Conservation (phyloP, 2,113 vertebrate genomes). For the Nestor notabilis region DNA sequence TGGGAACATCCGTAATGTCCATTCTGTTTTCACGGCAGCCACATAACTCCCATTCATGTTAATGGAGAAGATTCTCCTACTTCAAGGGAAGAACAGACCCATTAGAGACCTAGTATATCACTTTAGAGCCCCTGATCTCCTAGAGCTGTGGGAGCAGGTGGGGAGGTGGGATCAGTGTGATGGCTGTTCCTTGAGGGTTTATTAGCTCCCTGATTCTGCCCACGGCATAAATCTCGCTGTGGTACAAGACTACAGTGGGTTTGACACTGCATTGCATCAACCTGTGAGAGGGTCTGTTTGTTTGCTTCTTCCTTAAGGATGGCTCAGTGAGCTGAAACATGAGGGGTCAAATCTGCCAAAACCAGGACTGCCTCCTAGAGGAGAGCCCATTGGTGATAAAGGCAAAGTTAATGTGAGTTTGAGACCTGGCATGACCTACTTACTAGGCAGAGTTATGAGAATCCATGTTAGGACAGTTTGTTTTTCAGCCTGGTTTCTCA, state of each 20-base stretch:
- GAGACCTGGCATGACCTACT: constrained; percentile 40
- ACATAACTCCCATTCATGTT: background rate
- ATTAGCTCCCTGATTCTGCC: background rate
- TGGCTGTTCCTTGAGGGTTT: background rate
- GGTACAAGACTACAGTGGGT: rapidly evolving
- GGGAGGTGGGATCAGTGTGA: rapidly evolving
- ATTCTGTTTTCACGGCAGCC: background rate
- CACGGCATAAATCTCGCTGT: background rate
- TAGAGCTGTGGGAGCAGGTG: background rate
- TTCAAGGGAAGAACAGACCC: background rate
- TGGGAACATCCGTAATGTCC: background rate
- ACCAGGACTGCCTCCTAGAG: background rate
- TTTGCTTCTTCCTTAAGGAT: background rate
- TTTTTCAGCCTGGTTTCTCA: constrained; percentile 69
- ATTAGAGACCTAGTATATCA: background rate
- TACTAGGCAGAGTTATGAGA: constrained; percentile 47
- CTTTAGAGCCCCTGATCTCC: background rate
- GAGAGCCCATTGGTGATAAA: background rate
- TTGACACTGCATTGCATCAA: background rate
- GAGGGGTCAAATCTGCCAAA: background rate
- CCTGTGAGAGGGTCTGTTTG: background rate
- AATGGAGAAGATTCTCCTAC: background rate
- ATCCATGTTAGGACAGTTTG: constrained; percentile 58
- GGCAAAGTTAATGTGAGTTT: constrained; percentile 8
- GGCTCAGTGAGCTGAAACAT: background rate